phyloP scores from a whole-genome alignment of 2,113 vertebrate species.

The Thryonomys swinderianus region DNA sequence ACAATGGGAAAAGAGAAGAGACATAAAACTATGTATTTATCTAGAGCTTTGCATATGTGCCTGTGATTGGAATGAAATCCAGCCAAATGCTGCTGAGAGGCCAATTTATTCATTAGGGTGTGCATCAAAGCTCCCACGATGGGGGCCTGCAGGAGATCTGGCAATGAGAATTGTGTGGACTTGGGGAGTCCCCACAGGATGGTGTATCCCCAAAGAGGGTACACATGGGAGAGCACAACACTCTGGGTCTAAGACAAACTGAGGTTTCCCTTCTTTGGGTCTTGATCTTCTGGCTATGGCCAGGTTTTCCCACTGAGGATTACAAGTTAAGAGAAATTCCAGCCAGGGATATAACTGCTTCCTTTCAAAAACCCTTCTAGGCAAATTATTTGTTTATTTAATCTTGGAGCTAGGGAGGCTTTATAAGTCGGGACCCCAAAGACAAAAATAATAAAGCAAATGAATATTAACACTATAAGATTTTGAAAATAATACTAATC shows the following conservation, averaged over 20 bases:
- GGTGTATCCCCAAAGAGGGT: background rate
- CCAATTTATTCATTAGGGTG: background rate
- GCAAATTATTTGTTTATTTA: conserved; percentile 22
- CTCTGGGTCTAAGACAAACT: background rate
- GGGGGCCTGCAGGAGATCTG: background rate
- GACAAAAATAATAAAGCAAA: conserved; percentile 47
- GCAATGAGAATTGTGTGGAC: background rate
- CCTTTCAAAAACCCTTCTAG: conserved; percentile 52
- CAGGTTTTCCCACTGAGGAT: background rate
- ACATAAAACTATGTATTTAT: background rate
- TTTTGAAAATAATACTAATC: background rate
- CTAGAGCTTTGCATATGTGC: background rate
- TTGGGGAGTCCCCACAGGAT: background rate
- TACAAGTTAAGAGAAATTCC: background rate
- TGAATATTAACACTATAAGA: background rate
- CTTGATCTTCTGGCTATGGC: background rate
- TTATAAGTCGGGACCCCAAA: conserved; percentile 11
- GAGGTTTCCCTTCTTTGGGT: background rate
- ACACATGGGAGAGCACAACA: background rate
- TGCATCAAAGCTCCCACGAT: background rate
- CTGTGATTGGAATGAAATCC: background rate
- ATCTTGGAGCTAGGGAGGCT: background rate
- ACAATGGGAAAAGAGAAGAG: background rate
- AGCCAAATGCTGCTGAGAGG: background rate
- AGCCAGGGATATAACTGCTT: background rate